Evolutionary conservation across 2,113 vertebrate genomes (phyloP).

Genomic region (Mellivora capensis): DNA sequence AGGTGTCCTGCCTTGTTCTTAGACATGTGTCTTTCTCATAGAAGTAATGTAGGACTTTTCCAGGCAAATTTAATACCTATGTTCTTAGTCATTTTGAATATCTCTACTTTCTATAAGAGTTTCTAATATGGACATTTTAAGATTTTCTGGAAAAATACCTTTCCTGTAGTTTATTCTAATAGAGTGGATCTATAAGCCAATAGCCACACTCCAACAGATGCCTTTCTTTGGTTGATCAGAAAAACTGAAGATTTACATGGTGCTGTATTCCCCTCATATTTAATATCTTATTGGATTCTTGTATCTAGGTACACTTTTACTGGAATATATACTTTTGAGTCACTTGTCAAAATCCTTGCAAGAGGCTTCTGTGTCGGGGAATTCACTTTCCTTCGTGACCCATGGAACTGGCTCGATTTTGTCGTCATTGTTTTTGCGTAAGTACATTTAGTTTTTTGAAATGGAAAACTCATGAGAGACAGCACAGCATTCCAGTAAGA

Average conservation of each 20-base stretch:
- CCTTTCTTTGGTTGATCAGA: not conserved
- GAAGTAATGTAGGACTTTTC: not conserved
- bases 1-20: not conserved
- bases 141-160: not conserved
- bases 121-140: not conserved
- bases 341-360: slow-evolving; percentile 94
- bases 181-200: not conserved
- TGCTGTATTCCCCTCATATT: not conserved
- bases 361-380: slow-evolving; percentile 95
- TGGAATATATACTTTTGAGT: slow-evolving; percentile 97
- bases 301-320: slow-evolving; percentile 93
- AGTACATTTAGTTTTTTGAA: slow-evolving; percentile 80
- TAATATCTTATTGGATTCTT: slow-evolving; percentile 48
- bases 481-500: not conserved
- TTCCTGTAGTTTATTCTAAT: not conserved
- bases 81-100: not conserved
- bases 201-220: not conserved
- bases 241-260: not conserved
- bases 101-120: not conserved
- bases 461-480: not conserved
- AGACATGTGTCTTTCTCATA: not conserved
- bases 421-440: slow-evolving; percentile 95
- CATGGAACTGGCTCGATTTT: slow-evolving; percentile 99
- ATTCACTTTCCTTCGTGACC: slow-evolving; percentile 98
- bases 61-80: not conserved